A percentile compares a stretch with the other conserved stretches of the same genome.
phyloP scores from a whole-genome alignment of 2,113 vertebrate genomes.

The Paedocypris sp. region DNA sequence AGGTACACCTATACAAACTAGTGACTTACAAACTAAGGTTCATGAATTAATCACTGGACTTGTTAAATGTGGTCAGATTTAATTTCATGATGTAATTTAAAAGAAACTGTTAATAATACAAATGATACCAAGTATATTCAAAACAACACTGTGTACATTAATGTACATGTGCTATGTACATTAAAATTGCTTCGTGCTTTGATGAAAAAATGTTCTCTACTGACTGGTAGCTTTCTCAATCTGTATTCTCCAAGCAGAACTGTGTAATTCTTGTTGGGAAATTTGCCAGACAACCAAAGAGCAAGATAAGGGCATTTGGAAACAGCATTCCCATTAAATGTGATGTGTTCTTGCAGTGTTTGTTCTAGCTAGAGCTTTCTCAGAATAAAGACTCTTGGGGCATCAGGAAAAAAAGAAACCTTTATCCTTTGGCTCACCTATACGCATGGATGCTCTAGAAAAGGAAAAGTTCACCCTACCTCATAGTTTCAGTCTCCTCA shows the following conservation, averaged over 20 bases:
- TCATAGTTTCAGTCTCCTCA: slow-evolving; percentile 59
- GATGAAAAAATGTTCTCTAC: too few species aligned
- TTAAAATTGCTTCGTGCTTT: too few species aligned
- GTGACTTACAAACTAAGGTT: too few species aligned
- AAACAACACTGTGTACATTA: too few species aligned
- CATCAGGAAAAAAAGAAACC: slow-evolving; percentile 38
- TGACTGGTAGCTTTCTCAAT: not conserved
- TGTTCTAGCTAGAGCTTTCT: slow-evolving; percentile 18
- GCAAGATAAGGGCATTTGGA: slow-evolving; percentile 1
- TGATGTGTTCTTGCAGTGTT: not conserved
- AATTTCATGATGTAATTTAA: too few species aligned
- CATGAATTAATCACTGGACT: too few species aligned
- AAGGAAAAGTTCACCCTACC: slow-evolving; percentile 39
- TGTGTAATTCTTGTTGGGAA: slow-evolving; percentile 26
- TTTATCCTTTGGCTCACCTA: slow-evolving; percentile 27
- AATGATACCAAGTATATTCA: too few species aligned
- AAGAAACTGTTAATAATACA: too few species aligned
- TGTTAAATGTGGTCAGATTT: too few species aligned
- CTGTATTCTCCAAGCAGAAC: slow-evolving; percentile 7
- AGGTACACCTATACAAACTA: too few species aligned
- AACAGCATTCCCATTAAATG: not conserved
- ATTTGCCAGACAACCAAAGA: slow-evolving; percentile 7
- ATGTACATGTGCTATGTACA: too few species aligned
- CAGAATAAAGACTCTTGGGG: not conserved
- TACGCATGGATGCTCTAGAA: not conserved